These are phyloP conservation scores for Pogonognathellus flavescens DNA, from an alignment of 1,140 invertebrate species.

Conservation along the genomic window DNA sequence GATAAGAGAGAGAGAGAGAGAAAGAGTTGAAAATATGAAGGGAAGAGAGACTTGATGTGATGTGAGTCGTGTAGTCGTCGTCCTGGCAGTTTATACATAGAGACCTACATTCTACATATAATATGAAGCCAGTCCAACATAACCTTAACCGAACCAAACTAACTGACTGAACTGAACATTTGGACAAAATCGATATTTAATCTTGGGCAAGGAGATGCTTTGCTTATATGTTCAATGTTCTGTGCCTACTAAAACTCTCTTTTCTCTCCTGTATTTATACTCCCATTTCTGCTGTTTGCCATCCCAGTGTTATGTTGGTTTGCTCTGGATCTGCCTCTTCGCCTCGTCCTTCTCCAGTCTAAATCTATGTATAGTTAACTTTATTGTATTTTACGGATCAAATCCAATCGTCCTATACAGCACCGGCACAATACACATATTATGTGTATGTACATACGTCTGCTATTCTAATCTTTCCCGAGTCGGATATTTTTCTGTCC, in stretches of 20 bases:
- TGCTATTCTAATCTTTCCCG: too few species aligned
- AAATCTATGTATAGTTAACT: constrained; percentile 22
- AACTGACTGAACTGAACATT: constrained; percentile 42
- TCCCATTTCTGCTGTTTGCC: constrained; percentile 44
- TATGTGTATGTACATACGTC: too few species aligned
- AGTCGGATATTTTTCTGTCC: too few species aligned
- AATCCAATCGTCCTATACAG: constrained; percentile 7
- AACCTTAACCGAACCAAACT: constrained; percentile 36
- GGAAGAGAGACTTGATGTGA: too few species aligned
- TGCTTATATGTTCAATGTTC: constrained; percentile 48
- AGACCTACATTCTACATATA: background rate
- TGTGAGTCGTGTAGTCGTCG: too few species aligned
- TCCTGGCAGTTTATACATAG: background rate
- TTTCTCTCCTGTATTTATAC: constrained; percentile 18
- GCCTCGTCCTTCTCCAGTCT: too few species aligned
- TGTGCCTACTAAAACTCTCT: constrained; percentile 14
- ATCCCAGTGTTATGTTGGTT: background rate
- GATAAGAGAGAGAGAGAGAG: background rate
- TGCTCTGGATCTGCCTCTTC: background rate
- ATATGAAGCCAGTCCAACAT: constrained; percentile 13
- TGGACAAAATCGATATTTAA: constrained; percentile 58
- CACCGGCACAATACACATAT: too few species aligned
- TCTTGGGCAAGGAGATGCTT: constrained; percentile 54
- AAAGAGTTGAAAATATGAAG: too few species aligned
- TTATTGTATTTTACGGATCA: constrained; percentile 4